phyloP scores from a whole-genome alignment of 2,797 vertebrate genomes.

The Furcifer pardalis region DNA sequence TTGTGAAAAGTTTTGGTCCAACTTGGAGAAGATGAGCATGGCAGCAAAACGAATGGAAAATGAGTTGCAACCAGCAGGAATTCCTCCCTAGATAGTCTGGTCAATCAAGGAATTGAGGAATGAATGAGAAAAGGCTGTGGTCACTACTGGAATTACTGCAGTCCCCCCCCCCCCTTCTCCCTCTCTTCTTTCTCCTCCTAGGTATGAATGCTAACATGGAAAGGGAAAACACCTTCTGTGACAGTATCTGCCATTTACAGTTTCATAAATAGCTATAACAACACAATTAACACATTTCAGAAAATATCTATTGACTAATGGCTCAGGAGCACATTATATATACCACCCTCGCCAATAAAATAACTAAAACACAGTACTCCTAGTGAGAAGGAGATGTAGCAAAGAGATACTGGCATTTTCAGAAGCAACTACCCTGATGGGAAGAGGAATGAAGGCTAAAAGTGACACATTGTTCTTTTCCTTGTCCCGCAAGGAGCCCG shows the following conservation, averaged over 20 bases:
- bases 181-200: no score
- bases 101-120: no score
- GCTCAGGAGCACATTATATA: neutral
- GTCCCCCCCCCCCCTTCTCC: no score
- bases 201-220: neutral
- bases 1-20: no score
- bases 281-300: neutral
- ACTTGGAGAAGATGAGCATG: no score
- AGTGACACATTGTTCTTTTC: neutral
- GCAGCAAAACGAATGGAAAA: no score
- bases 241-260: no score
- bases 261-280: neutral
- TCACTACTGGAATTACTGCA: neutral
- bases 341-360: neutral
- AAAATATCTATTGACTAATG: neutral
- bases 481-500: slow-evolving; percentile 7
- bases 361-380: neutral
- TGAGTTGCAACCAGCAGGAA: no score
- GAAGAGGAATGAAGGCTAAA: neutral
- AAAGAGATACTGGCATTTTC: neutral
- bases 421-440: neutral
- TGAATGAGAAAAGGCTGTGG: neutral
- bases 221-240: neutral
- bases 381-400: neutral
- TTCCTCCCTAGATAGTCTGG: no score